A percentile compares a stretch with the other conserved stretches of the same genome.
phyloP scores from a whole-genome alignment of 2,797 vertebrate species.

The Hafferia zeledoni region DNA sequence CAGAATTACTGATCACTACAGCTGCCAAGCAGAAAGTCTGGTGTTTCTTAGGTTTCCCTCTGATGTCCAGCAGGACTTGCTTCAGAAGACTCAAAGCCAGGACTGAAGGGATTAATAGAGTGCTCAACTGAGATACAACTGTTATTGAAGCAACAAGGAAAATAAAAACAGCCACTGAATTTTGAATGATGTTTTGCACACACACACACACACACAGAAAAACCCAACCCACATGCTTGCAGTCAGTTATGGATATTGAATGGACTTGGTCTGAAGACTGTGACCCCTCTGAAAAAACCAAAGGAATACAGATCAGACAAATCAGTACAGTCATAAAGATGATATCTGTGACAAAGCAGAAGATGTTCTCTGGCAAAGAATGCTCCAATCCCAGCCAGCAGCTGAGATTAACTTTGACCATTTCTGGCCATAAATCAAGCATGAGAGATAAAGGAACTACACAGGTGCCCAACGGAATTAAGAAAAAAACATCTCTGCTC shows the following conservation, averaged over 20 bases:
- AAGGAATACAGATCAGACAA: neutral
- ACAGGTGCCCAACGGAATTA: neutral
- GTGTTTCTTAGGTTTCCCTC: neutral
- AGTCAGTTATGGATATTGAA: neutral
- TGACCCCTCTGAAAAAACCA: neutral
- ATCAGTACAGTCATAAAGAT: slow-evolving; percentile 39
- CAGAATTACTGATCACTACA: neutral
- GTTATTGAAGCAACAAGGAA: neutral
- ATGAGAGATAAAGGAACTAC: neutral
- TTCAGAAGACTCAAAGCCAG: neutral
- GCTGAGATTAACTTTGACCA: slow-evolving; percentile 32
- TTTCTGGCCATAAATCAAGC: slow-evolving; percentile 48
- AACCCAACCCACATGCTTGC: neutral
- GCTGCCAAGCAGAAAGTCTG: neutral
- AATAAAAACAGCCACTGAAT: neutral
- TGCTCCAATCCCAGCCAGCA: slow-evolving; percentile 2
- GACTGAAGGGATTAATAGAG: neutral
- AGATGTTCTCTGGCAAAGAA: slow-evolving; percentile 44
- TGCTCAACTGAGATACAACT: neutral
- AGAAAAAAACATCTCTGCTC: neutral
- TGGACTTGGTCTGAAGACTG: neutral
- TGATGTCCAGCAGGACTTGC: neutral
- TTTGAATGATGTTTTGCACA: neutral
- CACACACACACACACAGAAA: neutral
- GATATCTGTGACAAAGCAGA: slow-evolving; percentile 43